A percentile compares a stretch with the other conserved stretches of the same genome.
These are phyloP conservation scores for Columba guinea DNA, from an alignment of 2,797 vertebrate genomes.

Conservation along the genomic window DNA sequence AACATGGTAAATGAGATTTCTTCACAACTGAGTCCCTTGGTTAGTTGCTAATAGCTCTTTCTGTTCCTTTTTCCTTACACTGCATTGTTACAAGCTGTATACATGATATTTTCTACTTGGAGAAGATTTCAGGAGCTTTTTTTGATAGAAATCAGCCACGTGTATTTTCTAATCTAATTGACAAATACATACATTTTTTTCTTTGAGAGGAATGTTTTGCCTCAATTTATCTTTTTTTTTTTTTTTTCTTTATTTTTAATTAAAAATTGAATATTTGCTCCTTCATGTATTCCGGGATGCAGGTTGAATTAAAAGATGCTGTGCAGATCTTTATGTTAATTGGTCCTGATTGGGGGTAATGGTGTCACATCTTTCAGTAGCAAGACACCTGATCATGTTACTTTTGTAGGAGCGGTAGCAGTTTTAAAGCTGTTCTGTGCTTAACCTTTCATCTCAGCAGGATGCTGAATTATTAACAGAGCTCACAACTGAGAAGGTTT, in stretches of 20 bases:
- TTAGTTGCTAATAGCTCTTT: background rate
- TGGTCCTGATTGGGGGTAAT: background rate
- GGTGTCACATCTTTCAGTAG: background rate
- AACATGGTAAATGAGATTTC: background rate
- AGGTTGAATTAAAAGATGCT: background rate
- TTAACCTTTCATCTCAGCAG: background rate
- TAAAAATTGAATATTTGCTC: background rate
- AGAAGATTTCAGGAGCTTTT: background rate
- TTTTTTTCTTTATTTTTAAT: background rate
- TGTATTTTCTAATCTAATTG: background rate
- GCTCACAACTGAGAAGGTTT: background rate
- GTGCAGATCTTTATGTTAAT: background rate
- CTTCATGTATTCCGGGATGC: background rate
- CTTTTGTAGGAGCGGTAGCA: background rate
- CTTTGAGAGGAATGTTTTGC: background rate
- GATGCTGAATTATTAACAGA: background rate
- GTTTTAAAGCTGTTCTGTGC: background rate
- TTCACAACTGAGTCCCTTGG: background rate
- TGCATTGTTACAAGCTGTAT: background rate
- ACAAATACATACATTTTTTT: background rate
- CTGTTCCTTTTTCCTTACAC: background rate
- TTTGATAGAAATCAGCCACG: fast-evolving
- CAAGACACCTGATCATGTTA: fast-evolving
- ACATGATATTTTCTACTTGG: background rate
- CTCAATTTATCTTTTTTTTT: fast-evolving